Evolutionary conservation across 2,797 vertebrate genomes (phyloP), one percentile per base, ranked within the genome.

Genomic region (Notolepis coatsorum): DNA sequence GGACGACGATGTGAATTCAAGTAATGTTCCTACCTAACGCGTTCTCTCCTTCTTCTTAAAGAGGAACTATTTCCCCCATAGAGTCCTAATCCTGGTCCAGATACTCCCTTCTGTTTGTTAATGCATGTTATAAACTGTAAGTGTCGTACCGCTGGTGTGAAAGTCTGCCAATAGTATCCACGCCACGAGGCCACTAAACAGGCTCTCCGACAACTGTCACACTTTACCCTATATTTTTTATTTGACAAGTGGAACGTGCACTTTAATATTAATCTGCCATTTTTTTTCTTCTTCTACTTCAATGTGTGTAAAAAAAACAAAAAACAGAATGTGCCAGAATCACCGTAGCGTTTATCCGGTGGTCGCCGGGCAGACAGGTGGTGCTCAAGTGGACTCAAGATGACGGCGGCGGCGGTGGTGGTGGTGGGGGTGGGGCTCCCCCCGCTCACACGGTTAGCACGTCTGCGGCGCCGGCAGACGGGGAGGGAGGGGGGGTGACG

Each of bases 1-100:
- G 59, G 84, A 82, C 82, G 84, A 90, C 84, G 90, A 92, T 92
- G 89, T 92, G 89, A 92, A 91, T 88, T 81, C 60, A 65, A 79
- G 33, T 70, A 73, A 80, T 79, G 70, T 68, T 73, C 57, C 66
- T 64, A 45, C n/a, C n/a, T n/a, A n/a, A n/a, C 51, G 31, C 27
- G 39, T 74, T 60, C 38, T 64, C 65, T 80, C 3, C 20, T 78
- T 85, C 82, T n/a, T 82, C 69, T 55, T 73, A 15, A 80, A 78
- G 74, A 73, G 68, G 78, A 73, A 48, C 68, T 85, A 72, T 71
- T 75, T 86, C 85, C 84, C 73, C 47, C 62, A 41, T n/a, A 41
- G 35, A n/a, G 15, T 12, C 35, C 10, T 37, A n/a, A 41, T 41
- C 39, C 39, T 20, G 39, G 7, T 53, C 7, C 23, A 25, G 2